phyloP scores from a whole-genome alignment of 2,113 vertebrate species.

The Antechinus flavipes region DNA sequence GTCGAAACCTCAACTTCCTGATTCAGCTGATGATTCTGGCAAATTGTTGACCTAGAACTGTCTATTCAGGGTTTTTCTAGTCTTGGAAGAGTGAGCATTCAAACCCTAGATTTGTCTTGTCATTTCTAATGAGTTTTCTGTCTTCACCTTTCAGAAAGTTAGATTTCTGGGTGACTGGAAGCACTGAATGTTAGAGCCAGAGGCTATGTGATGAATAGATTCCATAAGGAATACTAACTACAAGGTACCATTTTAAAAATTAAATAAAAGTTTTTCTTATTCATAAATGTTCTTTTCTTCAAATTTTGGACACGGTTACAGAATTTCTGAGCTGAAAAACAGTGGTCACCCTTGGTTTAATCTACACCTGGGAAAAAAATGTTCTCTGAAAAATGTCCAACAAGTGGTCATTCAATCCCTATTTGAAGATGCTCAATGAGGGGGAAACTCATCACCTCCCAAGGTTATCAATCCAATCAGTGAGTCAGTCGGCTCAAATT shows the following conservation, averaged over 20 bases:
- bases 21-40: constrained; percentile 78
- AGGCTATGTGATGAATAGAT: not conserved
- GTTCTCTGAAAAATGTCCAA: not conserved
- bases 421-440: not conserved
- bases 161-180: not conserved
- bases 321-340: not conserved
- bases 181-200: not conserved
- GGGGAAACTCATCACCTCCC: not conserved
- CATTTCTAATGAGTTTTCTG: constrained; percentile 63
- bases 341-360: not conserved
- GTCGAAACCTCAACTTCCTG: constrained; percentile 68
- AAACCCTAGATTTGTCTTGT: constrained; percentile 65
- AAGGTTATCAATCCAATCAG: not conserved
- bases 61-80: constrained; percentile 68
- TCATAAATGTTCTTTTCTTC: not conserved
- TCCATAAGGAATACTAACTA: not conserved
- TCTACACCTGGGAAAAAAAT: not conserved
- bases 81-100: constrained; percentile 62
- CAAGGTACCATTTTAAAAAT: not conserved
- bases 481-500: not conserved
- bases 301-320: not conserved
- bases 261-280: not conserved
- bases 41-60: constrained; percentile 75
- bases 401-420: not conserved
- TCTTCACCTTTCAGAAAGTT: constrained; percentile 54